These are phyloP conservation scores for Drosophila imparisetae DNA, from an alignment of 2,888 invertebrate genomes.

Conservation along the genomic window DNA sequence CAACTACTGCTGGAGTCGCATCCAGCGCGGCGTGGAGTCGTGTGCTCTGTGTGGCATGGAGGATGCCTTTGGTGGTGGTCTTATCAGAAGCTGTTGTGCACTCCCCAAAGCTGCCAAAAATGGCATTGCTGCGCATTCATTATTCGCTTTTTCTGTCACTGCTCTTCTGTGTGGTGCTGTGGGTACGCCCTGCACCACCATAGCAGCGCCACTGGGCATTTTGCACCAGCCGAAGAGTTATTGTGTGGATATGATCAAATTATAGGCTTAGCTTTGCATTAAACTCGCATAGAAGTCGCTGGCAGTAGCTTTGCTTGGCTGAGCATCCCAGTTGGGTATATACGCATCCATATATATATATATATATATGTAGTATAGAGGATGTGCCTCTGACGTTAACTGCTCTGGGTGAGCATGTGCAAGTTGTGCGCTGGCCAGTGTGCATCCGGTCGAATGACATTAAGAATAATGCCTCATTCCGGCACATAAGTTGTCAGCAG, in stretches of 20 bases:
- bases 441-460: constrained; percentile 61
- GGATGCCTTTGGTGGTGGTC: constrained; percentile 76
- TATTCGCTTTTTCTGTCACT: constrained; percentile 66
- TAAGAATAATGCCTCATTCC: constrained; percentile 19
- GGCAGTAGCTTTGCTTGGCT: constrained; percentile 19
- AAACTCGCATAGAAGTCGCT: constrained; percentile 75
- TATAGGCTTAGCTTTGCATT: constrained; percentile 76
- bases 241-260: constrained; percentile 80
- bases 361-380: not conserved
- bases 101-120: constrained; percentile 78
- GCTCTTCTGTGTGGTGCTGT: constrained; percentile 23
- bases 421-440: constrained; percentile 12
- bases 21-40: not conserved
- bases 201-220: constrained; percentile 73
- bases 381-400: constrained; percentile 26
- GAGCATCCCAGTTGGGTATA: not conserved
- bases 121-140: constrained; percentile 78
- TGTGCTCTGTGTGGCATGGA: not conserved
- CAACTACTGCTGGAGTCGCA: constrained; percentile 64
- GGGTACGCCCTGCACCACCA: constrained; percentile 28
- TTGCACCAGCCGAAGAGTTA: constrained; percentile 70
- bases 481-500: constrained; percentile 23
- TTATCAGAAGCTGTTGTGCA: constrained; percentile 84
- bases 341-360: not conserved
- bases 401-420: constrained; percentile 46